phyloP scores from a whole-genome alignment of 2,797 vertebrate species.

The Anguilla pacifica region DNA sequence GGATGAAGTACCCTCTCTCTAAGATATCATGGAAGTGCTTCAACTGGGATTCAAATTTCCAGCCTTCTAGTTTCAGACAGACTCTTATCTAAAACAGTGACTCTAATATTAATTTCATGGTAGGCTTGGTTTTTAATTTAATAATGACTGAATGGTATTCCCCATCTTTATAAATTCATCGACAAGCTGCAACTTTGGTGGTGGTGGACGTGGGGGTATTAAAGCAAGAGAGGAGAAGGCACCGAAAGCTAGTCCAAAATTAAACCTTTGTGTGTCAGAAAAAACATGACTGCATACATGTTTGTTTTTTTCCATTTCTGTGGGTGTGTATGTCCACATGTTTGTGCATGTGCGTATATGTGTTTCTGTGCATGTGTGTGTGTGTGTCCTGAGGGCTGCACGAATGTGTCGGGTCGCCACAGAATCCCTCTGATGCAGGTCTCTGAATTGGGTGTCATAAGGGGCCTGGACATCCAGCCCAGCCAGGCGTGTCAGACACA shows the following conservation, averaged over 20 bases:
- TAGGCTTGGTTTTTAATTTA: neutral
- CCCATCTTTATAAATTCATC: neutral
- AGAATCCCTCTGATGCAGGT: neutral
- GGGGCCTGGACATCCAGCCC: neutral
- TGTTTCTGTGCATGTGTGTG: neutral
- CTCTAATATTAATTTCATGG: neutral
- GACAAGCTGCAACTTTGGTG: no score
- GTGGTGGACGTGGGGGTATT: no score
- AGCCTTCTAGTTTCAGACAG: neutral
- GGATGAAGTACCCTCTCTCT: neutral
- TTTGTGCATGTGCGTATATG: neutral
- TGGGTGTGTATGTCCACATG: no score
- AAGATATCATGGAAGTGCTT: neutral
- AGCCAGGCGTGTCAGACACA: constrained; percentile 17
- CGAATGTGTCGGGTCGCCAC: neutral
- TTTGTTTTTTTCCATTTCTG: no score
- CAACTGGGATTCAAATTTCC: neutral
- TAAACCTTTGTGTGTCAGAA: no score
- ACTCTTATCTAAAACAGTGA: neutral
- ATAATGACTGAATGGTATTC: neutral
- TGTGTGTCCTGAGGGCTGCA: neutral
- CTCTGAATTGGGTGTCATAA: neutral
- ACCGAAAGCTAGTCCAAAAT: no score
- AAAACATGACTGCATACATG: no score
- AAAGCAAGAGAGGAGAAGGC: no score